These are phyloP conservation scores for Ammodytes marinus DNA, from an alignment of 2,113 vertebrate genomes.

Conservation along the genomic window DNA sequence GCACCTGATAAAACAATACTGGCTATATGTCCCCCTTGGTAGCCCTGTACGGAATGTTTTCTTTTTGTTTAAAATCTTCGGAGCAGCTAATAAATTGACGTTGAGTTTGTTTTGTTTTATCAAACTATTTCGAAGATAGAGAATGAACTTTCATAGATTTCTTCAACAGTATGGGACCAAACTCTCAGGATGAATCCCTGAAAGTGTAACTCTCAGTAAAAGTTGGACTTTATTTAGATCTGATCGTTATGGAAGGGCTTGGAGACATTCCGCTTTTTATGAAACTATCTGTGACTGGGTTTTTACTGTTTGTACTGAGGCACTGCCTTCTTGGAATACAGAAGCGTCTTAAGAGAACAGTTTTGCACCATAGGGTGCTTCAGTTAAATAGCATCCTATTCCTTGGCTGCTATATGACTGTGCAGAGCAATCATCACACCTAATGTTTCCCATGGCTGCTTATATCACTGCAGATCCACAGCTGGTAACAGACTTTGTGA, in stretches of 20 bases:
- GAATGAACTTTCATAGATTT: not conserved
- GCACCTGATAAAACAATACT: not conserved
- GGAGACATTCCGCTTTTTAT: conserved; percentile 1
- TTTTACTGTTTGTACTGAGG: conserved; percentile 20
- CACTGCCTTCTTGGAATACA: not conserved
- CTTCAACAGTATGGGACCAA: not conserved
- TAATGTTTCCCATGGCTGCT: conserved; percentile 63
- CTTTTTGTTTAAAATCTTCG: not conserved
- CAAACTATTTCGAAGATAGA: not conserved
- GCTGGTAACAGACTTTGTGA: conserved; percentile 40
- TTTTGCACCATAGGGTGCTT: conserved; percentile 48
- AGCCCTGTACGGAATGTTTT: not conserved
- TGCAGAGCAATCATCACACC: conserved; percentile 50
- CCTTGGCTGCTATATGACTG: conserved; percentile 54
- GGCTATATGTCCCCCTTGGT: not conserved
- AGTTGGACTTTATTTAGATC: not conserved
- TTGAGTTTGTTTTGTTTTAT: not conserved
- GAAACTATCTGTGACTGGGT: conserved; percentile 30
- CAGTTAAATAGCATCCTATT: conserved; percentile 62
- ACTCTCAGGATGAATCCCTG: not conserved
- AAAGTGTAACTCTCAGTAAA: not conserved
- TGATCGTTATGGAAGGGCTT: not conserved
- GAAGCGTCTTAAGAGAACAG: conserved; percentile 10
- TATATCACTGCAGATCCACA: conserved; percentile 44
- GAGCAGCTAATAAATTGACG: not conserved